Base-by-base conservation (phyloP, 1,140 invertebrate genomes). In the Drosophila kurseongensis region DNA sequence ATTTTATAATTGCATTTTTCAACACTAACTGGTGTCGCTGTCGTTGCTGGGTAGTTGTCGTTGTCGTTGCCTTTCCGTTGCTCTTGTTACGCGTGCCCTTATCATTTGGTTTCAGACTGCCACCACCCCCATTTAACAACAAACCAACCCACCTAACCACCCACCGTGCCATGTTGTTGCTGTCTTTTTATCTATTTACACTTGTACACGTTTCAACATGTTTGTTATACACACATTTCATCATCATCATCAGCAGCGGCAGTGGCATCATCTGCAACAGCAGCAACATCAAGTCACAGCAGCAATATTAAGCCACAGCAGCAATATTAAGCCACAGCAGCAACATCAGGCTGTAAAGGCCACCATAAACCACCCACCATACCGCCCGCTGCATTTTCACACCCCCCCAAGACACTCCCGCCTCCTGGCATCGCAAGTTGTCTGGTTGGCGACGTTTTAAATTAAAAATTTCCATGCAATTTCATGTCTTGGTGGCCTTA, bases 121-220 rank as follows among this genome's bases (percentile, higher is more conserved):
- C 45, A 47, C 36, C 55, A 40, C 27, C n/a, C 27, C n/a, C 29
- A 51, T 27, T 50, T 40, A 50, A 38, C 60, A 35, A n/a, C 5
- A 14, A 4, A 45, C 8, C 38, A 18, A 14, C 5, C 41, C 38
- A 32, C 29, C 16, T n/a, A 45, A 29, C 66, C 68, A 50, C 48
- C 66, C 62, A 27, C 42, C 41, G 14, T 45, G 4, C 32, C 16
- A 47, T 10, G 61, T 54, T 74, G 42, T 44, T 44, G 47, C 54
- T 27, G 42, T 51, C 29, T 84, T 73, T 79, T 89, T 84, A 88
- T 88, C 84, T 88, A 80, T 89, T 89, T 88, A 88, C 84, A 89
- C 84, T 88, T 88, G 84, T 89, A 88, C 80, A 88, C 84, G 84
- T 88, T 84, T 78, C 84, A 78, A 52, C 76, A 82, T 82, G 82